Base-by-base conservation (phyloP, 2,888 invertebrate species). In the Dryomyza anilis region DNA sequence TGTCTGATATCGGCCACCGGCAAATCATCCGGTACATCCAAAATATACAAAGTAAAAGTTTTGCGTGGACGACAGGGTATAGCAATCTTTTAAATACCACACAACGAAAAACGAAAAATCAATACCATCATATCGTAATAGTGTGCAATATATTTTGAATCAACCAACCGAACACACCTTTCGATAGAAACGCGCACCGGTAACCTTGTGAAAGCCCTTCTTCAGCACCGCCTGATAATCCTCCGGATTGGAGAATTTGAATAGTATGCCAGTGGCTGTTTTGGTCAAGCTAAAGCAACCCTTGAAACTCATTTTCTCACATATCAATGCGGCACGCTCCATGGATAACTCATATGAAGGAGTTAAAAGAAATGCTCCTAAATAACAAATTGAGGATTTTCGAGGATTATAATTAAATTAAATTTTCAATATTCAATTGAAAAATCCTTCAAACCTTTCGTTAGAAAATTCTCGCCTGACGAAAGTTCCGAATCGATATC, bases 231-330 rank as follows among this genome's bases (percentile, higher is more conserved):
- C 89, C 83, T 92, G 92, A 83, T 91, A 94, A 81, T 94, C 94
- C 72, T 93, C 93, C 71, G 92, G 91, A 83, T 90, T 91, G 73
- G 92, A 92, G 84, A 94, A 94, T 84, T 93, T 93, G 86, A 94
- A 94, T 69, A 94, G 87, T 77, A 94, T 93, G 64, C 94, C 94
- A 50, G 93, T 94, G 58, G 94, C 93, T 1, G 94, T 94, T 86
- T 93, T 93, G 70, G 93, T 93, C 74, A 94, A 86, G 72, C 92
- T 92, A 85, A 93, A 94, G 76, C 92, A 91, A 61, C 93, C 93
- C 76, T 91, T 90, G 84, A 94, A 93, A 84, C 91, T 92, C 89
- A 94, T 91, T 83, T 93, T 93, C 86, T 94, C 94, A 85, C 93
- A 93, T 77, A 94, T 92, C 74, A 90, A 86, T 46, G 92, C 91